phyloP scores from a whole-genome alignment of 2,797 vertebrate genomes.

The Cryptoblepharus egeriae region DNA sequence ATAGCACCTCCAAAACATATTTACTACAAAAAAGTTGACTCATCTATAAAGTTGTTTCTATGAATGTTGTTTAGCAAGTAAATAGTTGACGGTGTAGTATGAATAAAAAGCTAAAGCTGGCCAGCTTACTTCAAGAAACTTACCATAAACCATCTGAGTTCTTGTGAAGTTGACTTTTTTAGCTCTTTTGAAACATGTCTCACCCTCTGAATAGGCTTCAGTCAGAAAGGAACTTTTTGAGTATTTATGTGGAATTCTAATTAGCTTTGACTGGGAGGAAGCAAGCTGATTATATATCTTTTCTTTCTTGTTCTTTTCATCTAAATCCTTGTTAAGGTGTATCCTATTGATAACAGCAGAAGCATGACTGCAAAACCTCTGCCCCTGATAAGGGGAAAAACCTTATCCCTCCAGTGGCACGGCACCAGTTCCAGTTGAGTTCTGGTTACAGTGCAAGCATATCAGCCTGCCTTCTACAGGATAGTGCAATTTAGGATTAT shows the following conservation, averaged over 20 bases:
- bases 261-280: constrained; percentile 10
- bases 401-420: too few species aligned
- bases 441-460: too few species aligned
- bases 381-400: too few species aligned
- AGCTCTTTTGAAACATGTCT: background rate
- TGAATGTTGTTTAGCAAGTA: background rate
- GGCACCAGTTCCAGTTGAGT: too few species aligned
- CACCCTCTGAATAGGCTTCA: background rate
- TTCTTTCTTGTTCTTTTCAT: background rate
- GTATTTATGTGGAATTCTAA: constrained; percentile 25
- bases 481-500: too few species aligned
- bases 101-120: background rate
- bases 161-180: background rate
- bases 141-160: background rate
- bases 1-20: background rate
- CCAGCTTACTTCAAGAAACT: background rate
- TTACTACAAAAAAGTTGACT: background rate
- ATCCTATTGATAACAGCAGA: background rate
- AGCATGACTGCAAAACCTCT: background rate
- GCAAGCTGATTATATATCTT: fast-evolving
- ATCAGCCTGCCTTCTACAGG: too few species aligned
- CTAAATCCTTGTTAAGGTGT: background rate
- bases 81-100: background rate
- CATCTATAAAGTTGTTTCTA: background rate
- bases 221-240: background rate